These are phyloP conservation scores for Malacoctenus gilli DNA, from an alignment of 2,797 vertebrate genomes.

Conservation along the genomic window DNA sequence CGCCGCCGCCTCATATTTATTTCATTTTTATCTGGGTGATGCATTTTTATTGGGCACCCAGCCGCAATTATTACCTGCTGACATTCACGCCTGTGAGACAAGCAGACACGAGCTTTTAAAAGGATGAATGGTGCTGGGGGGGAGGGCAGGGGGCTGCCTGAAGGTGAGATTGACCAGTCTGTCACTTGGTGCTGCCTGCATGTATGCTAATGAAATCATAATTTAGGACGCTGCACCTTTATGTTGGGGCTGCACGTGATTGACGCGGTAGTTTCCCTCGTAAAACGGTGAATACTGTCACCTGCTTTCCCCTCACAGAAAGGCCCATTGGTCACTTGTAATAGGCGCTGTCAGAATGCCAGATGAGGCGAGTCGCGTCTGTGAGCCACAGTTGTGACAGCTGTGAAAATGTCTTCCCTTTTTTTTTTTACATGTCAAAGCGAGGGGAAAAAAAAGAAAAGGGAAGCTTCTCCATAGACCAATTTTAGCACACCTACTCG, in stretches of 20 bases:
- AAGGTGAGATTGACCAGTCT: conserved; percentile 81
- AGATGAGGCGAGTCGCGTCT: conserved; percentile 6
- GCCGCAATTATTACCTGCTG: conserved; percentile 67
- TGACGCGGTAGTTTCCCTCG: conserved; percentile 53
- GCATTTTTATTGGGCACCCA: conserved; percentile 61
- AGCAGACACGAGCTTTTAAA: conserved; percentile 66
- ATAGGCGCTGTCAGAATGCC: conserved; percentile 30
- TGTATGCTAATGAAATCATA: conserved; percentile 83
- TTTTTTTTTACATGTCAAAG: neutral
- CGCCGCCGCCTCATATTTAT: conserved; percentile 18
- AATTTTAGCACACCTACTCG: too few species aligned
- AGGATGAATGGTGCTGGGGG: conserved; percentile 83
- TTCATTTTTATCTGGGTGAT: conserved; percentile 64
- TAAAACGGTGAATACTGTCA: conserved; percentile 32
- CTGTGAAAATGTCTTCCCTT: neutral
- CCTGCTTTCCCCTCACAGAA: conserved; percentile 22
- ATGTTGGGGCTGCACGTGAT: conserved; percentile 51
- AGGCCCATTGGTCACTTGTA: conserved; percentile 21
- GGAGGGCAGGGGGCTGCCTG: conserved; percentile 76
- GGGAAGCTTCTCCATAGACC: too few species aligned
- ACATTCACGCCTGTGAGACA: conserved; percentile 62
- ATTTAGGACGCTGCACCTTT: conserved; percentile 65
- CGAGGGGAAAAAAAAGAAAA: too few species aligned
- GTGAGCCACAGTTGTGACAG: conserved; percentile 4
- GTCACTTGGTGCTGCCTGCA: conserved; percentile 82